Conservation (phyloP, 2,113 vertebrate genomes). For the Spermophilus dauricus region DNA sequence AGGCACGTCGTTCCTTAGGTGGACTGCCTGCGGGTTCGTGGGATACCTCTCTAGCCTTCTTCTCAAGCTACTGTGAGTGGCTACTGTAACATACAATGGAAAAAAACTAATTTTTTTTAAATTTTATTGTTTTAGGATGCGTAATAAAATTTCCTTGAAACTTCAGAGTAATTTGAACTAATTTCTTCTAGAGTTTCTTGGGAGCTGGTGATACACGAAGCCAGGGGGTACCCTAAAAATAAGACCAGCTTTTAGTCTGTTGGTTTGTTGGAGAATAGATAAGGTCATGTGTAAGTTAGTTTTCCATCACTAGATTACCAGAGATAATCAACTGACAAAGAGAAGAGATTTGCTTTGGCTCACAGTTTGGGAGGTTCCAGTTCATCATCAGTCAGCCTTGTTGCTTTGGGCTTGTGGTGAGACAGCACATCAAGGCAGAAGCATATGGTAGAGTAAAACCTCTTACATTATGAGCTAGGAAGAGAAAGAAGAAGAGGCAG, state of each 20-base stretch:
- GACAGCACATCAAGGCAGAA: background rate
- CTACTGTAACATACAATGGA: background rate
- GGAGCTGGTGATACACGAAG: background rate
- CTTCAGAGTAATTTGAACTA: background rate
- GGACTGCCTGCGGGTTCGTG: background rate
- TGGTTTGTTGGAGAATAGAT: background rate
- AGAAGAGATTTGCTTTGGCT: background rate
- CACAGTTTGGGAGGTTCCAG: background rate
- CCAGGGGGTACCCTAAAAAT: background rate
- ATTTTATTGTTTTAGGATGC: background rate
- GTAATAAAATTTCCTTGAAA: slow-evolving; percentile 8
- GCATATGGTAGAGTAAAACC: background rate
- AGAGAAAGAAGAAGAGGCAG: background rate
- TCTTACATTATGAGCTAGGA: background rate
- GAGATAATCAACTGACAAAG: background rate
- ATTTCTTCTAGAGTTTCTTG: background rate
- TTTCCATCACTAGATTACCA: background rate
- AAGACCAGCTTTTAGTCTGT: background rate
- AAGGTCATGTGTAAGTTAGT: too few relatives aligned
- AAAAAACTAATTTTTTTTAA: background rate
- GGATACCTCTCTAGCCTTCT: background rate
- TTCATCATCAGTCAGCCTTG: background rate
- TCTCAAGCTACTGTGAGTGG: background rate
- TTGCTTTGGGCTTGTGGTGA: background rate
- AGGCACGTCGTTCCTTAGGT: background rate